Conservation (phyloP, 2,113 vertebrate genomes). For the Donacobius atricapilla region DNA sequence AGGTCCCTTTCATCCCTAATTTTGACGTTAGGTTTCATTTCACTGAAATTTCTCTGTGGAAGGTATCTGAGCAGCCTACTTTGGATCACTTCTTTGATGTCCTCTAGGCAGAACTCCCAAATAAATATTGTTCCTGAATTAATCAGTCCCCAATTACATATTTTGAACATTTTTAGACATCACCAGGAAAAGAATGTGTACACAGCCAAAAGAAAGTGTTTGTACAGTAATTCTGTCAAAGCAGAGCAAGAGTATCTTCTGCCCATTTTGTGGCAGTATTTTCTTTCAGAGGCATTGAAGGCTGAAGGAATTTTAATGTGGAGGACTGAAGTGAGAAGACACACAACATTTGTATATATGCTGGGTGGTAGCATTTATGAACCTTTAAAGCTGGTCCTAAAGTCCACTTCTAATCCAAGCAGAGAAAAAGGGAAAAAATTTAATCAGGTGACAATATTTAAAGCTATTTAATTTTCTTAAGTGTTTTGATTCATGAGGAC, state of each 20-base stretch:
- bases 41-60: not conserved
- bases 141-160: not conserved
- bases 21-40: not conserved
- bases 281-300: not conserved
- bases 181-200: not conserved
- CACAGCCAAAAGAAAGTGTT: not conserved
- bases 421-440: not conserved
- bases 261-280: not conserved
- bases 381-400: not conserved
- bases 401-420: not conserved
- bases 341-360: not conserved
- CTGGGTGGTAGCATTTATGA: not conserved
- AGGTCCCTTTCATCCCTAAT: not conserved
- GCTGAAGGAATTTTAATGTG: not conserved
- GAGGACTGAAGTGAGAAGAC: not conserved
- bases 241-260: not conserved
- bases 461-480: conserved; percentile 42
- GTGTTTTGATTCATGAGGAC: conserved; percentile 11
- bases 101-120: not conserved
- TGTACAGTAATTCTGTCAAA: not conserved
- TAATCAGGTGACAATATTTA: conserved; percentile 21
- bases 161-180: not conserved
- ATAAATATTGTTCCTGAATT: not conserved
- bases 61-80: not conserved
- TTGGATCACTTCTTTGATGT: not conserved